These are phyloP conservation scores for Oligia latruncula DNA, from an alignment of 2,888 invertebrate species.

Conservation along the genomic window DNA sequence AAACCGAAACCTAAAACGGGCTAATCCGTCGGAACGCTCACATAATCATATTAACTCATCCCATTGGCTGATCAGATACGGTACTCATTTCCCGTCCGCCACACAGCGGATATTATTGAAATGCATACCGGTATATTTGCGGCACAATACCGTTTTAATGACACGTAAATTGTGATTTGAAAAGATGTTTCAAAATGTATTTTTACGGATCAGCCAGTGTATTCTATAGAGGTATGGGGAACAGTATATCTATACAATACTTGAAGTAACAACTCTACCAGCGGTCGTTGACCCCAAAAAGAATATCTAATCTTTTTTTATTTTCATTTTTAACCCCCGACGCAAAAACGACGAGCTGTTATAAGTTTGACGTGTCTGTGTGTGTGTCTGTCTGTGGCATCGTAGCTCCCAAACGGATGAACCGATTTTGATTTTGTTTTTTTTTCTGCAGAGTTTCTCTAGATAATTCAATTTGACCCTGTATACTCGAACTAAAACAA, in stretches of 20 bases:
- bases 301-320: not conserved
- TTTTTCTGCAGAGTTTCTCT: no score
- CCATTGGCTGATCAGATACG: slow-evolving; percentile 65
- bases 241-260: no score
- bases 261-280: not conserved
- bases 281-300: not conserved
- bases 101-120: slow-evolving; percentile 82
- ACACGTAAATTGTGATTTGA: not conserved
- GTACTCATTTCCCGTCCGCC: slow-evolving; percentile 78
- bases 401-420: no score
- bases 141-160: slow-evolving; percentile 44
- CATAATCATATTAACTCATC: slow-evolving; percentile 64
- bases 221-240: not conserved
- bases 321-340: no score
- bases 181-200: not conserved
- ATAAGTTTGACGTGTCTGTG: no score
- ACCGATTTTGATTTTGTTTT: no score
- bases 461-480: not conserved
- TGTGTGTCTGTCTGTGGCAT: no score
- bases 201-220: not conserved
- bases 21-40: slow-evolving; percentile 62
- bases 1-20: slow-evolving; percentile 44
- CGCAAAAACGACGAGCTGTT: no score
- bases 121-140: slow-evolving; percentile 71
- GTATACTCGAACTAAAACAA: not conserved